These are phyloP conservation scores for Cyprinus carpio DNA, from an alignment of 2,113 vertebrate genomes.

Conservation along the genomic window DNA sequence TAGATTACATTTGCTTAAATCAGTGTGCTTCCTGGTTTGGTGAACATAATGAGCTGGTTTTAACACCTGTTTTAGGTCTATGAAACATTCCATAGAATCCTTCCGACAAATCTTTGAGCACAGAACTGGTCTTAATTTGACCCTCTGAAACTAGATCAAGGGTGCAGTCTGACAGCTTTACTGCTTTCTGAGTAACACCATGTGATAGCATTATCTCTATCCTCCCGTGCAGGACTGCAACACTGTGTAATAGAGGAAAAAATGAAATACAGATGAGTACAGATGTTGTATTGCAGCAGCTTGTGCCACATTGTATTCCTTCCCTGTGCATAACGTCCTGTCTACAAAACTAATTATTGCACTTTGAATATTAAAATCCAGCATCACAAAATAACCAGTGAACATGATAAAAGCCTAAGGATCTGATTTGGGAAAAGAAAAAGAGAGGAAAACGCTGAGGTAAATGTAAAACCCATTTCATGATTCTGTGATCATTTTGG, in stretches of 20 bases:
- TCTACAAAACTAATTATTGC: slow-evolving; percentile 41
- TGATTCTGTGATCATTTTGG: slow-evolving; percentile 4
- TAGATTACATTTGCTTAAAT: not conserved
- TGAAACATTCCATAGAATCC: not conserved
- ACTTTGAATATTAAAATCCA: slow-evolving; percentile 45
- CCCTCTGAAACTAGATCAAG: slow-evolving; percentile 2
- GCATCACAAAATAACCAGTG: slow-evolving; percentile 17
- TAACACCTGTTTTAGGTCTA: not conserved
- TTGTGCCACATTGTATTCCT: slow-evolving; percentile 33
- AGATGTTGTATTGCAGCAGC: slow-evolving; percentile 15
- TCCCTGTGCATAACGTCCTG: slow-evolving; percentile 2
- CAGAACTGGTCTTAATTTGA: not conserved
- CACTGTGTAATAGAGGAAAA: no score
- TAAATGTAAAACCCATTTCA: slow-evolving; percentile 29
- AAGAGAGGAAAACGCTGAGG: not conserved
- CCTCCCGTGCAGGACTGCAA: not conserved
- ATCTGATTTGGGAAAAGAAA: not conserved
- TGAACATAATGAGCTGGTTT: slow-evolving; percentile 12
- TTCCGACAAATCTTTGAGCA: not conserved
- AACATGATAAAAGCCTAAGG: slow-evolving; percentile 46
- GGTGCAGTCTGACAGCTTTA: not conserved
- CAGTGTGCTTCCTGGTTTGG: not conserved
- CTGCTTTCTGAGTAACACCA: not conserved
- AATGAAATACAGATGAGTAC: not conserved
- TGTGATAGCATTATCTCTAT: not conserved